These are phyloP conservation scores for Dallia pectoralis DNA, from an alignment of 2,797 vertebrate species.

Conservation along the genomic window DNA sequence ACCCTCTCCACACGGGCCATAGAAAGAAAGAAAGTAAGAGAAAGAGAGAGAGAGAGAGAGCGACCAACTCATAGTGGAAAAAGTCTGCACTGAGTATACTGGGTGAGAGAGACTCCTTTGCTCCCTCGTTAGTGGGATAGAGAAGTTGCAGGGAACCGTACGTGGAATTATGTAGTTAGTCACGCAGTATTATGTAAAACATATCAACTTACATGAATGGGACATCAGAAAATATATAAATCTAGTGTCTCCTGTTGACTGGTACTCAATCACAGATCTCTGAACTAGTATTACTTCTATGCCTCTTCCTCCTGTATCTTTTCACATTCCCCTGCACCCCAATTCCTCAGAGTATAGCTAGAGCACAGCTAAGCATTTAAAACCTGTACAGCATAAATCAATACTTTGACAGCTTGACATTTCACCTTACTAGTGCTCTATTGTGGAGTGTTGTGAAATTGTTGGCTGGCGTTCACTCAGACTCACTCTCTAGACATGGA, in stretches of 20 bases:
- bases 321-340: slow-evolving; percentile 19
- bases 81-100: neutral
- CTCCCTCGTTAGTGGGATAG: slow-evolving; percentile 22
- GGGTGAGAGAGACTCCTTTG: slow-evolving; percentile 32
- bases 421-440: slow-evolving; percentile 58
- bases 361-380: slow-evolving; percentile 40
- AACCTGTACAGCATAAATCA: slow-evolving; percentile 68
- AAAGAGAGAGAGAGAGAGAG: slow-evolving; percentile 43
- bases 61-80: neutral
- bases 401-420: slow-evolving; percentile 78
- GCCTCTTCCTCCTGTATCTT: neutral
- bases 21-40: slow-evolving; percentile 44
- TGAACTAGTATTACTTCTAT: slow-evolving; percentile 16
- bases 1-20: neutral
- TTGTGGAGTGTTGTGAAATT: slow-evolving; percentile 63
- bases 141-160: slow-evolving; percentile 7
- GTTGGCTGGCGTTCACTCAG: slow-evolving; percentile 38
- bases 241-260: neutral
- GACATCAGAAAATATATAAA: neutral
- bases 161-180: too few relatives aligned
- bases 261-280: slow-evolving; percentile 15
- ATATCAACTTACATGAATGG: neutral
- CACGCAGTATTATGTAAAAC: neutral
- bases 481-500: slow-evolving; percentile 60
- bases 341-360: slow-evolving; percentile 43